Conservation (phyloP, 2,113 vertebrate genomes). For the Tenebrosternarchus preto region DNA sequence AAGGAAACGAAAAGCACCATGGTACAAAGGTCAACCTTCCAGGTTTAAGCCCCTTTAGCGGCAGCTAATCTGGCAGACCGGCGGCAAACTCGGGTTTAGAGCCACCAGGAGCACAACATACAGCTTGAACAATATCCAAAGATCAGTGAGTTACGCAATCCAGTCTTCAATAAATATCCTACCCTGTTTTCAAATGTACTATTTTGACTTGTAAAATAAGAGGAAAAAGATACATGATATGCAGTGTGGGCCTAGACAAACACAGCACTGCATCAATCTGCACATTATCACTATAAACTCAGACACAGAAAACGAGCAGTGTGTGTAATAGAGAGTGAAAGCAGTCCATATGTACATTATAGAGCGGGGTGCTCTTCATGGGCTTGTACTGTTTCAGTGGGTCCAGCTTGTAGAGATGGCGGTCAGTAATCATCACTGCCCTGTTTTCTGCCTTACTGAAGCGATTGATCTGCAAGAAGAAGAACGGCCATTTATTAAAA, state of each 20-base stretch:
- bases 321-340: background rate
- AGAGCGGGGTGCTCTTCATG: slow-evolving; percentile 96
- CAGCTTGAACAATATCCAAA: background rate
- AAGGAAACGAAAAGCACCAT: background rate
- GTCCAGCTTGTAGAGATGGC: slow-evolving; percentile 98
- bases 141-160: background rate
- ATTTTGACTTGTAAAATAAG: background rate
- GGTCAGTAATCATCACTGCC: slow-evolving; percentile 92
- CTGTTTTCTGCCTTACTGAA: slow-evolving; percentile 93
- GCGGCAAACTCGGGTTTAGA: background rate
- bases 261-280: background rate
- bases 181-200: background rate
- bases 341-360: slow-evolving; percentile 79
- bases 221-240: background rate
- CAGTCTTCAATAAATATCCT: background rate
- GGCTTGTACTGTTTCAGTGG: slow-evolving; percentile 92
- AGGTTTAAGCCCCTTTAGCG: slow-evolving; percentile 21
- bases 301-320: background rate
- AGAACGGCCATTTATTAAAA: slow-evolving; percentile 43
- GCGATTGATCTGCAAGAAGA: slow-evolving; percentile 86
- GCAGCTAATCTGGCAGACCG: slow-evolving; percentile 8
- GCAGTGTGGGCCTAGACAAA: background rate
- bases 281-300: background rate
- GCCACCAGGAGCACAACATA: background rate
- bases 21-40: background rate